These are phyloP conservation scores for Rhynchonycteris naso DNA, from an alignment of 2,797 vertebrate species.

Conservation along the genomic window DNA sequence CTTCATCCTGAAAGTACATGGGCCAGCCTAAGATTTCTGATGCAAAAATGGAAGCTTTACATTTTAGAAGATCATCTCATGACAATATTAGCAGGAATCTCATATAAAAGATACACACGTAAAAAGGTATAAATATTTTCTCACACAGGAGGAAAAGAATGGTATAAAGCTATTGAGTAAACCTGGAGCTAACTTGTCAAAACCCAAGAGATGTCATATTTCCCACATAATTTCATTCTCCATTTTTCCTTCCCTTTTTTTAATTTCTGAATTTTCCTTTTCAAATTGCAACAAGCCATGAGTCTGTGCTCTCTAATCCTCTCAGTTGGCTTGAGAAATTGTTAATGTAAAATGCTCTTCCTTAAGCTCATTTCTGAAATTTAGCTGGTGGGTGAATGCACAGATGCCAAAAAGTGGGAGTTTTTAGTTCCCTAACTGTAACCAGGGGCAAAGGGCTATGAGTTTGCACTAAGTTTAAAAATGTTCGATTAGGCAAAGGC, in stretches of 20 bases:
- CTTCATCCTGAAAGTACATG: neutral
- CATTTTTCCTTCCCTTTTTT: neutral
- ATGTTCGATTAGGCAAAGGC: neutral
- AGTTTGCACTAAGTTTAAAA: neutral
- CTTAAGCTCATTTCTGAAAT: neutral
- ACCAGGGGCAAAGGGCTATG: neutral
- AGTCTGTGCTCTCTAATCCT: neutral
- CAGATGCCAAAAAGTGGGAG: neutral
- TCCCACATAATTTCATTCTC: neutral
- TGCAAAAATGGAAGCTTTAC: neutral
- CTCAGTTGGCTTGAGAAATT: neutral
- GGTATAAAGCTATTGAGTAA: neutral
- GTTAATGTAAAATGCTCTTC: neutral
- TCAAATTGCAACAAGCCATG: neutral
- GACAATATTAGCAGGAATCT: neutral
- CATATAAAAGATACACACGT: neutral
- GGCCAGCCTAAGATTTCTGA: neutral
- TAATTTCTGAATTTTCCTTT: slow-evolving; percentile 21
- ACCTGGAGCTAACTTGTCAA: slow-evolving; percentile 1
- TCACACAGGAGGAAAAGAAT: neutral
- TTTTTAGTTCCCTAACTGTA: neutral
- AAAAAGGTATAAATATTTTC: neutral
- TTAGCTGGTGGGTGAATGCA: neutral
- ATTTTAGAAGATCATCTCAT: neutral
- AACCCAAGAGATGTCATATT: neutral